Evolutionary conservation across 2,797 vertebrate species (phyloP).

Genomic region (Phrynocephalus guinanensis): DNA sequence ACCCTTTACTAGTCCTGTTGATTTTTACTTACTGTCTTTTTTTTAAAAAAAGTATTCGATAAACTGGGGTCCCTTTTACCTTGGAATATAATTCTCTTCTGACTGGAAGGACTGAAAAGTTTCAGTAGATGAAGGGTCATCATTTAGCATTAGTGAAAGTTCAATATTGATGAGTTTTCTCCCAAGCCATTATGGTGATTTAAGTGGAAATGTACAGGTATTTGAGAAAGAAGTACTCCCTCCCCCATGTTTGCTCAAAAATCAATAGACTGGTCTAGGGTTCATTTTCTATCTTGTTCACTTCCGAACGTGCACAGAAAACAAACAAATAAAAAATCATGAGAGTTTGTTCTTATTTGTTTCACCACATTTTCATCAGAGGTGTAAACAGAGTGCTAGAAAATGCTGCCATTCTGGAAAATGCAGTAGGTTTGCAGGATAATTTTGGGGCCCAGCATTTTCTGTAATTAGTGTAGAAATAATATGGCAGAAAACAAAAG

Average conservation of each 20-base stretch:
- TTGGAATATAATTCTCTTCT: neutral
- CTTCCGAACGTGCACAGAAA: neutral
- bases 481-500: neutral
- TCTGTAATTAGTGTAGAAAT: too few species aligned
- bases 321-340: neutral
- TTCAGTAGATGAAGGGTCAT: neutral
- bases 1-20: neutral
- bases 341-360: neutral
- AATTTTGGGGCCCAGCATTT: too few species aligned
- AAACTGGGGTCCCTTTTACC: neutral
- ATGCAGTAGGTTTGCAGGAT: too few species aligned
- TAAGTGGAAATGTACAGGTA: constrained; percentile 1
- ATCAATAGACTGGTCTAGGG: constrained; percentile 21
- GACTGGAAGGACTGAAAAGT: neutral
- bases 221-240: neutral
- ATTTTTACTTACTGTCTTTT: neutral
- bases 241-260: neutral
- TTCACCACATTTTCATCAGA: too few species aligned
- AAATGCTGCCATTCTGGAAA: neutral
- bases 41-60: neutral
- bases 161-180: constrained; percentile 7
- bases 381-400: constrained; percentile 4
- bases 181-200: constrained; percentile 1
- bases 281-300: neutral
- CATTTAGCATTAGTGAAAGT: neutral